A percentile compares a stretch with the other conserved stretches of the same genome.
phyloP scores from a whole-genome alignment of 1,140 invertebrate species.

The Drosophila pectinifera region DNA sequence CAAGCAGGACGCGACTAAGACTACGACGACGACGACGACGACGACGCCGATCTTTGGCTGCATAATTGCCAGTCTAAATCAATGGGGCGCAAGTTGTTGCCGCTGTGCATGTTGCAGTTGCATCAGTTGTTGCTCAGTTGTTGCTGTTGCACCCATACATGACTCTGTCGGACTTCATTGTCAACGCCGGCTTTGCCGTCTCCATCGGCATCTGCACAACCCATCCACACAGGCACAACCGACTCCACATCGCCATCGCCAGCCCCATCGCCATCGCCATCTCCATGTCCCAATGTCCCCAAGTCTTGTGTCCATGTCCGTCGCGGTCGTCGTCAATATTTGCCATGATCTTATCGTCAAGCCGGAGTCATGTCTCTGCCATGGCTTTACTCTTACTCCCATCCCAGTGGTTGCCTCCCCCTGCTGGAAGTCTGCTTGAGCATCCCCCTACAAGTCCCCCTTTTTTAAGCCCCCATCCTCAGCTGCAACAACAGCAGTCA shows the following conservation, averaged over 20 bases:
- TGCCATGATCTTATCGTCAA: constrained; percentile 82
- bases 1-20: constrained; percentile 38
- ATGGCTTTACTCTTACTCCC: constrained; percentile 53
- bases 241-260: constrained; percentile 4
- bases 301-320: constrained; percentile 50
- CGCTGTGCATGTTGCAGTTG: constrained; percentile 41
- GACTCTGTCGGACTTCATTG: constrained; percentile 71
- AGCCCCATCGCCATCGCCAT: constrained; percentile 19
- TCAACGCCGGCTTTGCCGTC: constrained; percentile 66
- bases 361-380: constrained; percentile 78
- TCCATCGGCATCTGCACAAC: constrained; percentile 30
- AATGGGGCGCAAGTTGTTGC: constrained; percentile 64
- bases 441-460: background rate
- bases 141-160: constrained; percentile 59
- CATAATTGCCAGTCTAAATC: constrained; percentile 81
- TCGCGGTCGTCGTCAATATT: constrained; percentile 76
- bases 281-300: constrained; percentile 34
- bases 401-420: constrained; percentile 3
- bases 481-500: constrained; percentile 38
- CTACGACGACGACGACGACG: constrained; percentile 45
- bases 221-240: constrained; percentile 1
- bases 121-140: constrained; percentile 20
- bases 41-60: constrained; percentile 60
- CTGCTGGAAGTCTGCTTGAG: constrained; percentile 8
- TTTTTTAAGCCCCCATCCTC: constrained; percentile 1